Percentiles rank a stretch among this genome's conserved stretches.
Conservation (phyloP, 2,888 invertebrate genomes). For the Ormyrus rosae region DNA sequence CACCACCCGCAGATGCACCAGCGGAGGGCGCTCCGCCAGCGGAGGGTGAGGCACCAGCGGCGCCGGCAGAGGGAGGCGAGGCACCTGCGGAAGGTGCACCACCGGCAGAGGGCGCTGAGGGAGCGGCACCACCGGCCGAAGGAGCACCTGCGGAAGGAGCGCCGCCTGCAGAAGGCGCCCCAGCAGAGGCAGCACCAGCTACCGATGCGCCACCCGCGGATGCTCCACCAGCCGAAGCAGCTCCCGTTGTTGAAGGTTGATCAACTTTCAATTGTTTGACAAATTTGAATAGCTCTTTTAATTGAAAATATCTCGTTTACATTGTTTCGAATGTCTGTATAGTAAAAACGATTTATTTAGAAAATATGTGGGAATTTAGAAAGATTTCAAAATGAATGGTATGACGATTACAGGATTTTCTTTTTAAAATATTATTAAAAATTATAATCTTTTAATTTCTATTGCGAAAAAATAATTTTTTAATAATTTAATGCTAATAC, state of each 20-base stretch:
- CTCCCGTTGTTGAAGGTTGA: conserved; percentile 57
- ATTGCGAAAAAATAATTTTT: neutral
- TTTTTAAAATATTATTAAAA: neutral
- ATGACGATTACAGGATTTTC: too few relatives aligned
- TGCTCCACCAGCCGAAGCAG: conserved; percentile 61
- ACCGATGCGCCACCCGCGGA: conserved; percentile 62
- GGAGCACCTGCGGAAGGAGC: conserved; percentile 64
- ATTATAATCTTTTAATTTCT: neutral
- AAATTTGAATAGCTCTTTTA: too few relatives aligned
- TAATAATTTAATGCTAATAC: conserved; percentile 7
- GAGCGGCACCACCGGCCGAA: conserved; percentile 63
- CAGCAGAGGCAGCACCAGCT: conserved; percentile 60
- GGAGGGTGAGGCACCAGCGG: conserved; percentile 60
- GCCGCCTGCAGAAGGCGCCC: conserved; percentile 71
- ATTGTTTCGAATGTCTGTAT: too few relatives aligned
- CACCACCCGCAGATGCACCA: conserved; percentile 58
- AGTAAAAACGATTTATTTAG: too few relatives aligned
- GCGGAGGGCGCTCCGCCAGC: conserved; percentile 62
- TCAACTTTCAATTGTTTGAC: neutral
- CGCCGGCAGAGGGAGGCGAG: conserved; percentile 65
- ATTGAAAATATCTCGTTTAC: too few relatives aligned
- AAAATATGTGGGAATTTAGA: too few relatives aligned
- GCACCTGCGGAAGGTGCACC: conserved; percentile 63
- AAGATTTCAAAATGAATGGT: too few relatives aligned
- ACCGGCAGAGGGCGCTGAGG: conserved; percentile 60